Percentiles rank a stretch among this genome's conserved stretches.
phyloP scores from a whole-genome alignment of 1,140 invertebrate genomes.

The Nasonia giraulti region DNA sequence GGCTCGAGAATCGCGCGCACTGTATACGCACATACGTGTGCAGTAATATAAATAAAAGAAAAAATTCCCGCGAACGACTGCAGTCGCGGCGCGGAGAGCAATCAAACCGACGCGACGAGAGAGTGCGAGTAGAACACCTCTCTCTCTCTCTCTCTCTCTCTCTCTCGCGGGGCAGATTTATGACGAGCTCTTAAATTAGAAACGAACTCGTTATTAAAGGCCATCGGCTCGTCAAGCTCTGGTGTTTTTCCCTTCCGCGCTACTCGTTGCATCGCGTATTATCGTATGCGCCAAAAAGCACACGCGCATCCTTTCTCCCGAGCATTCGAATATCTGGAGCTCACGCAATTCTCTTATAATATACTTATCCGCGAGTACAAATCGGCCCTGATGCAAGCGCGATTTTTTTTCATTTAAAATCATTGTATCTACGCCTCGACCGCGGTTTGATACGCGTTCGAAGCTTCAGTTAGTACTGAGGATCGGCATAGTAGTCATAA shows the following conservation, averaged over 20 bases:
- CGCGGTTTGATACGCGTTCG: too few relatives aligned
- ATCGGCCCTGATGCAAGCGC: constrained; percentile 2
- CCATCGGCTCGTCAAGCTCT: background rate
- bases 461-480: too few relatives aligned
- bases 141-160: too few relatives aligned
- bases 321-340: background rate
- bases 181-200: constrained; percentile 31
- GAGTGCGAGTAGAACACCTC: background rate
- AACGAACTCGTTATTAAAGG: constrained; percentile 29
- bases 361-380: background rate
- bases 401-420: background rate
- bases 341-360: background rate
- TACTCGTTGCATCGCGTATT: background rate
- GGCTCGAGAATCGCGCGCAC: background rate
- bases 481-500: too few relatives aligned
- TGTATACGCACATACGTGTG: background rate
- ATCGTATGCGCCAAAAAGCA: background rate
- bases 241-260: background rate
- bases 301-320: background rate
- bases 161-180: constrained; percentile 12
- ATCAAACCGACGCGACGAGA: background rate
- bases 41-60: constrained; percentile 6
- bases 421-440: too few relatives aligned
- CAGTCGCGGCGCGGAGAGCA: background rate
- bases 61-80: background rate